Evolutionary conservation across 2,888 invertebrate genomes (phyloP), one percentile per base, ranked within the genome.

Genomic region (Tribolium freemani): DNA sequence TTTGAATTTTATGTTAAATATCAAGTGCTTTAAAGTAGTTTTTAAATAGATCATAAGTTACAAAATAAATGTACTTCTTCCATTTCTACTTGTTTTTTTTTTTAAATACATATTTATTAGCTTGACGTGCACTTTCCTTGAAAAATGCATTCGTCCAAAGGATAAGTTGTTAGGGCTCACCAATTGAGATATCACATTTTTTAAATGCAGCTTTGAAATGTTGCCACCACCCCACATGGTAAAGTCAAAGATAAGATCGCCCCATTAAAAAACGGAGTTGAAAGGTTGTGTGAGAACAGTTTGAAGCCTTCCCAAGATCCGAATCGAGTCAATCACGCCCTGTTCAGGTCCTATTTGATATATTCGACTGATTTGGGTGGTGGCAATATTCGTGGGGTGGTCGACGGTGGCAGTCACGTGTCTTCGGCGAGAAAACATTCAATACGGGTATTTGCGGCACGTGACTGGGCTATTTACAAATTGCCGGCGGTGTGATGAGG

Each of bases 391-490:
- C 61, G 11, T 75, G 75, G 75, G 78, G 78, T 75, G 73, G 74
- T 69, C 60, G 54, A 76, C 76, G 72, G 79, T 76, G 76, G 76
- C 78, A 73, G 84, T 77, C 85, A 84, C 85, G 85, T 84, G 85
- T 77, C 83, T 63, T 81, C 78, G 85, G 84, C 84, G 85, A 84
- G 85, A 85, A 85, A 85, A 85, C 85, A 85, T 85, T 85, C 84
- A 83, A 84, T 82, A 81, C 83, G 82, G 84, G 84, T 84, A 85
- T 85, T 85, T 85, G 81, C 76, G 84, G 80, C 86, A 86, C 85
- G 86, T 84, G 85, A 75, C 79, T 76, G 74, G 81, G 80, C 85
- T 85, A 86, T 86, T 85, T 86, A 86, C 86, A 86, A 86, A 85
- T 86, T 86, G 86, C 85, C 83, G 81, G 78, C 83, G 82, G 82